phyloP scores from a whole-genome alignment of 2,888 invertebrate genomes.

The Harmothoe impar region DNA sequence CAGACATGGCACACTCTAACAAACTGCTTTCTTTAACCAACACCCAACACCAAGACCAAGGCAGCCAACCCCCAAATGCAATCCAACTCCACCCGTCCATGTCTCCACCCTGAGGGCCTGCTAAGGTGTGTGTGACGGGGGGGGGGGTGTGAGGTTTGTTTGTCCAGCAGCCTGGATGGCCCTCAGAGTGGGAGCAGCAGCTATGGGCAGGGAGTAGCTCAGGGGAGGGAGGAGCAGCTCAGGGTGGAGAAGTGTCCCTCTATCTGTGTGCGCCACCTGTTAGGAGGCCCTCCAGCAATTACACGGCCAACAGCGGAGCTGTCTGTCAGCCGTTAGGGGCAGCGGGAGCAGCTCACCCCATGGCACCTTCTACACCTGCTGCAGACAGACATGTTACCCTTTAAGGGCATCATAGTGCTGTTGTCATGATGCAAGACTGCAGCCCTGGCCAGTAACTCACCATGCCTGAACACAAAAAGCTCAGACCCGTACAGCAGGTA shows the following conservation, averaged over 20 bases:
- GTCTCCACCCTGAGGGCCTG: background rate
- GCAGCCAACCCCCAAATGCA: background rate
- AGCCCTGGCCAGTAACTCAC: too few relatives aligned
- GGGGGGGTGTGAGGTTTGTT: background rate
- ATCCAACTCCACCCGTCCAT: background rate
- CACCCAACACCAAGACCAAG: background rate
- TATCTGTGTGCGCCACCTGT: conserved; percentile 40
- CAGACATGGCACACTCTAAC: too few relatives aligned
- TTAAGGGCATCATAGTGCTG: too few relatives aligned
- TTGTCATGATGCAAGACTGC: too few relatives aligned
- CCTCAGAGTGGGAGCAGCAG: background rate
- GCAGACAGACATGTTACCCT: too few relatives aligned
- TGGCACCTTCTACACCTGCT: too few relatives aligned
- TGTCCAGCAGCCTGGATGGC: conserved; percentile 16
- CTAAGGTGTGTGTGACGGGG: background rate
- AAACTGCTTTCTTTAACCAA: too few relatives aligned
- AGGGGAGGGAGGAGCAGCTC: too few relatives aligned
- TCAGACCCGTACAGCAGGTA: too few relatives aligned
- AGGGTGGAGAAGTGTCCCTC: background rate
- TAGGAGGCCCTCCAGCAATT: conserved; percentile 12
- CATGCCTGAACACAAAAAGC: too few relatives aligned
- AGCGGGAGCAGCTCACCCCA: background rate
- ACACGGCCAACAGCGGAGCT: background rate
- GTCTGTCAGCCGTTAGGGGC: background rate
- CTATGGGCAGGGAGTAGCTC: too few relatives aligned